Evolutionary conservation across 2,113 vertebrate genomes (phyloP), one percentile per base, ranked within the genome.

Genomic region (Rhynchomys soricoides): DNA sequence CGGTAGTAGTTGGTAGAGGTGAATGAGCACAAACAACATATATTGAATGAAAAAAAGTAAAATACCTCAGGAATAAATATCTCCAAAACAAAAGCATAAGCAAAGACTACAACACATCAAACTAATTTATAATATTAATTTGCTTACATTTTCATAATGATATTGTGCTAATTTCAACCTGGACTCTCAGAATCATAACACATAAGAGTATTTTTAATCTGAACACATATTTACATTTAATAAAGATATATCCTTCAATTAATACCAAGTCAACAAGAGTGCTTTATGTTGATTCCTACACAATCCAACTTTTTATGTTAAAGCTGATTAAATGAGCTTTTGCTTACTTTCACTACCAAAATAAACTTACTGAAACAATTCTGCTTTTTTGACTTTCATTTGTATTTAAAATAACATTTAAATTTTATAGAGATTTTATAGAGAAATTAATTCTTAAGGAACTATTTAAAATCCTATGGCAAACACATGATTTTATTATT

Each of bases 121-220:
- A 7, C 19, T 81, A 92, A 62, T 95, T 96, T 79, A 93, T 40
- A 87, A 70, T 70, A 19, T 92, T 97, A 93, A 78, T 90, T 86
- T 89, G 89, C 73, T 93, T 74, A 57, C 7, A 87, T 92, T 96
- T 95, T 78, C 48, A 74, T 89, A 89, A 95, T 94, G 22, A 78
- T 82, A 73, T 68, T 78, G 10, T 37, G 73, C 29, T 91, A 74
- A 91, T 89, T 88, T 81, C 26, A 78, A n/a, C 37, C 13, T 82
- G 40, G 15, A 78, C 52, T 79, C 55, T 92, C 48, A 90, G 70
- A 94, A 92, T 11, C 8, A 95, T 57, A 88, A 68, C 31, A 79
- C 19, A 21, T 13, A 79, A 91, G 1, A 59, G 5, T 62, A 45
- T 62, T 95, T 90, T 48, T 74, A 68, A 89, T 83, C 89, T 86